Evolutionary conservation across 2,113 vertebrate genomes (phyloP).

Genomic region (Taurulus bubalis): DNA sequence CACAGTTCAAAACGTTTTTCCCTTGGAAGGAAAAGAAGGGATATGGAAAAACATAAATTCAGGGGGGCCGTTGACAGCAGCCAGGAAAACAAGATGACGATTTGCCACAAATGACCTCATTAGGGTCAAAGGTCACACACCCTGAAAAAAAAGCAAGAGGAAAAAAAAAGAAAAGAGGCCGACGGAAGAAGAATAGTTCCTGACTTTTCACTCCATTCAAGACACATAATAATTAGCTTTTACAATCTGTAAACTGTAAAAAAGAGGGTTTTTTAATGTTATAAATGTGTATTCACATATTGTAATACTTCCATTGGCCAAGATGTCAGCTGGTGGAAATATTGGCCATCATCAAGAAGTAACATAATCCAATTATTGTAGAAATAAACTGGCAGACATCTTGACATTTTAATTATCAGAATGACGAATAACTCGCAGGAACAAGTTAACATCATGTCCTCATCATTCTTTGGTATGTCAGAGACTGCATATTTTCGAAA

Average conservation of each 20-base stretch:
- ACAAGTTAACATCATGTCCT: not conserved
- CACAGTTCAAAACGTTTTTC: slow-evolving; percentile 24
- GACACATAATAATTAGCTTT: not conserved
- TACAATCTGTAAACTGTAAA: not conserved
- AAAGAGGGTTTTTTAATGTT: too few relatives aligned
- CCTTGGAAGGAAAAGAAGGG: slow-evolving; percentile 38
- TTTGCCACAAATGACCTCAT: slow-evolving; percentile 63
- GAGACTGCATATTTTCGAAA: not conserved
- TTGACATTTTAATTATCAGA: not conserved
- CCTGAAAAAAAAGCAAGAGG: slow-evolving; percentile 43
- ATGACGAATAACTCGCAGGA: not conserved
- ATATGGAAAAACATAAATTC: slow-evolving; percentile 69
- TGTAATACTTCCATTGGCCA: not conserved
- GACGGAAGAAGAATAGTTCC: not conserved
- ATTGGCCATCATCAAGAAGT: not conserved
- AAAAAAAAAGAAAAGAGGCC: not conserved
- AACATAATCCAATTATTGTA: not conserved
- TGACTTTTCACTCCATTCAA: not conserved
- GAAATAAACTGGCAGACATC: not conserved
- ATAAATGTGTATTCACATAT: not conserved
- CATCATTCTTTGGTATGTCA: not conserved
- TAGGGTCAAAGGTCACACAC: slow-evolving; percentile 56
- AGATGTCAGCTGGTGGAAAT: not conserved
- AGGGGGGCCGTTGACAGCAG: slow-evolving; percentile 56
- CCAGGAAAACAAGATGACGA: slow-evolving; percentile 67